Conservation (phyloP, 2,113 vertebrate genomes). For the Ahaetulla prasina region DNA sequence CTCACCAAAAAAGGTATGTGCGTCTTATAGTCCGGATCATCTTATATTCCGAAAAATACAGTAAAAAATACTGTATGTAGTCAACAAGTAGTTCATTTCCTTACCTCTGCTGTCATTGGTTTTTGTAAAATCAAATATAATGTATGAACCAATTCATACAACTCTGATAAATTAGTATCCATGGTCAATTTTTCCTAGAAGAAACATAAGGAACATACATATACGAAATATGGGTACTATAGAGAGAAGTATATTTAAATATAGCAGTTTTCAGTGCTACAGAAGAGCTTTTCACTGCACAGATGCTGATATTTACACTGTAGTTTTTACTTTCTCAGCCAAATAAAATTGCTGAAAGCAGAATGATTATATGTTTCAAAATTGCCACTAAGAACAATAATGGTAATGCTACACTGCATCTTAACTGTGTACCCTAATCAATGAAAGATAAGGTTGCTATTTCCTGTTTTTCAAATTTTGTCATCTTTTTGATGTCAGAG, state of each 20-base stretch:
- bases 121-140: neutral
- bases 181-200: neutral
- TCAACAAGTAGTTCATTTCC: neutral
- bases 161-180: neutral
- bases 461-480: neutral
- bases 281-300: neutral
- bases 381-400: neutral
- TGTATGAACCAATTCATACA: neutral
- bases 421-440: neutral
- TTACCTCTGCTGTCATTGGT: neutral
- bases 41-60: too few relatives aligned
- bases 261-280: neutral
- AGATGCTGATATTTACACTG: neutral
- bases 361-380: neutral
- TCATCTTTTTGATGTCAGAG: neutral
- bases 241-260: neutral
- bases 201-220: neutral
- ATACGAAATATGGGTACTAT: neutral
- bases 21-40: too few relatives aligned
- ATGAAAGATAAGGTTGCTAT: neutral
- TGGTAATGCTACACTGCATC: neutral
- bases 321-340: neutral
- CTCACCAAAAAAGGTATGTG: too few relatives aligned
- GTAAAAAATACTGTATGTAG: too few relatives aligned
- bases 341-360: neutral